A percentile compares a stretch with the other conserved stretches of the same genome.
These are phyloP conservation scores for Onychomys arenicola DNA, from an alignment of 2,797 vertebrate genomes.

Conservation along the genomic window DNA sequence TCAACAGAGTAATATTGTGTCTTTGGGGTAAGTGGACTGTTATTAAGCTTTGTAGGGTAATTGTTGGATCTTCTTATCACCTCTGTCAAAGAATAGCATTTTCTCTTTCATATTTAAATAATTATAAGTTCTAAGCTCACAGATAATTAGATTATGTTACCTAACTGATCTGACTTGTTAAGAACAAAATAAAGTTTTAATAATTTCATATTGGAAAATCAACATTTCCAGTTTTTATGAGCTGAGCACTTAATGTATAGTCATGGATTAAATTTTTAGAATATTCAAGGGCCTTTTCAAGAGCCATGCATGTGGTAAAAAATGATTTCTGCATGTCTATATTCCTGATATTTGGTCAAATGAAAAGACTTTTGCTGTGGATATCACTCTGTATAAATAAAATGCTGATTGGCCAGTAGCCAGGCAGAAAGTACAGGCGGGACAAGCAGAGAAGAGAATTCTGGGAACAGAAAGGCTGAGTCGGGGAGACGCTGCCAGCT, in stretches of 20 bases:
- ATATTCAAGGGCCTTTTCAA: constrained; percentile 52
- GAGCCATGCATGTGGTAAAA: constrained; percentile 32
- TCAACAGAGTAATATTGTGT: not conserved
- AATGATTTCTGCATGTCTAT: constrained; percentile 27
- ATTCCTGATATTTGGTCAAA: constrained; percentile 51
- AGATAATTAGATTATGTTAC: constrained; percentile 50
- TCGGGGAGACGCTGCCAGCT: no score
- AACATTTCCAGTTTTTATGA: constrained; percentile 80
- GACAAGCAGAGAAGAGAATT: no score
- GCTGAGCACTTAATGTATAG: constrained; percentile 43
- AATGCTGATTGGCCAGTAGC: no score
- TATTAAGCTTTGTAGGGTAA: constrained; percentile 65
- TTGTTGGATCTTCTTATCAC: not conserved
- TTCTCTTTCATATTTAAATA: constrained; percentile 66
- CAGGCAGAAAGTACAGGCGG: no score
- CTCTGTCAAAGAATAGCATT: constrained; percentile 23
- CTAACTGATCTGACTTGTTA: constrained; percentile 58
- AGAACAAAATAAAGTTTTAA: constrained; percentile 81
- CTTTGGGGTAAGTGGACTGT: not conserved
- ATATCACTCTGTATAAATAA: no score
- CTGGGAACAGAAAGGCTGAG: no score
- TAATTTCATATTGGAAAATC: constrained; percentile 81
- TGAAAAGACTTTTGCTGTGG: constrained; percentile 36
- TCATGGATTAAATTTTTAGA: constrained; percentile 76
- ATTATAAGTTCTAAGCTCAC: constrained; percentile 56